Base-by-base conservation (phyloP, 2,113 vertebrate species). In the Polypterus senegalus region DNA sequence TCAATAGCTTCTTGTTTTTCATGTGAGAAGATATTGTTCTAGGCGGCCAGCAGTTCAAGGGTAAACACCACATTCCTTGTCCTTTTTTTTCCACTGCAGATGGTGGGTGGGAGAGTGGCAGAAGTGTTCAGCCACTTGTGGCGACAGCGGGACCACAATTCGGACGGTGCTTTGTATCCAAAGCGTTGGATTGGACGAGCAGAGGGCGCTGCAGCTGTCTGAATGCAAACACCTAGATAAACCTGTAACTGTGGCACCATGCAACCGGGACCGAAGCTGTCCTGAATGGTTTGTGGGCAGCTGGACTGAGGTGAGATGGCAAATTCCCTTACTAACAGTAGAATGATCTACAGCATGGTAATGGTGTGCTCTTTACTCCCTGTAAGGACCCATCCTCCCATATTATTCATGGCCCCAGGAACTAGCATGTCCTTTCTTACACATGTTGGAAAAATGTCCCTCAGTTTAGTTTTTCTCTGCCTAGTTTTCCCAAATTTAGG, bases 51-150 rank as follows among this genome's bases (percentile, higher is more conserved):
- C 27, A 27, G 27, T 27, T 27, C 2, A 27, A 27, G 27, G 27
- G 27, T 27, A 27, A 27, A 51, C 2, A 51, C 49, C 49, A 51
- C 6, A 51, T 51, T 51, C 6, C 9, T 51, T 6, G 49, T 51
- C 49, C 6, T 51, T 6, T 49, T 54, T 45, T 0, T 9, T 0
- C 60, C 9, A n/a, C 44, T 1, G 0, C 77, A 98, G 96, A 68
- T 98, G 96, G 94, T 97, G 92, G 96, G 77, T 75, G 0, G 91
- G 89, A 0, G 92, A 94, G 58, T 98, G 96, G 96, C 88, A 92
- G 71, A 74, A 54, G 1, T 98, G 96, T 70, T 92, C 92, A 0
- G 66, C 70, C 3, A 85, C 84, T 54, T 98, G 94, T 0, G 93
- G 94, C 0, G 66, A 3, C 0, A 49, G 47, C 0, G 94, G 93